These are phyloP conservation scores for Tachina grossa DNA, from an alignment of 2,888 invertebrate species.

Conservation along the genomic window DNA sequence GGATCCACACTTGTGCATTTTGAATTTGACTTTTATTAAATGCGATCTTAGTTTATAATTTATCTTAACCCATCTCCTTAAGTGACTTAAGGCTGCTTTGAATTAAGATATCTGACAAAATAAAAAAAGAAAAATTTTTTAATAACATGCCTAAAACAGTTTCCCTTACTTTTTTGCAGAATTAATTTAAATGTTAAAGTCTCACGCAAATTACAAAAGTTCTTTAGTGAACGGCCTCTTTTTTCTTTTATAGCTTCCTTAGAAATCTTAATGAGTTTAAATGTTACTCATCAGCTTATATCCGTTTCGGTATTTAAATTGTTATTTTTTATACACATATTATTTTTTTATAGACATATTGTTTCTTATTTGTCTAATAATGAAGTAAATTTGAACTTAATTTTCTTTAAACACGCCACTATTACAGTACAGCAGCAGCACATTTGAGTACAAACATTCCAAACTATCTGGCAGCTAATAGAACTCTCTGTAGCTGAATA, in stretches of 20 bases:
- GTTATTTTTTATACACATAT: neutral
- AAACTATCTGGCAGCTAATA: slow-evolving; percentile 12
- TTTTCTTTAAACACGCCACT: slow-evolving; percentile 63
- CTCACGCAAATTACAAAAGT: slow-evolving; percentile 55
- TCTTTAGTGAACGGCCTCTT: neutral
- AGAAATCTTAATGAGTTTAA: slow-evolving; percentile 67
- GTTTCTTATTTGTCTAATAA: slow-evolving; percentile 53
- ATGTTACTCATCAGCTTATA: slow-evolving; percentile 67
- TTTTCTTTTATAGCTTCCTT: slow-evolving; percentile 28
- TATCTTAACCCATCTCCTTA: too few species aligned
- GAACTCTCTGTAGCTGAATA: slow-evolving; percentile 1
- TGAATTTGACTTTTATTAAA: too few species aligned
- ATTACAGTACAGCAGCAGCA: slow-evolving; percentile 13
- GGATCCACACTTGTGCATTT: too few species aligned
- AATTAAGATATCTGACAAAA: too few species aligned
- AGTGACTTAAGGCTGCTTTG: too few species aligned
- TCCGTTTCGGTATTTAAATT: slow-evolving; percentile 43
- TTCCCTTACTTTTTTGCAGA: slow-evolving; percentile 11
- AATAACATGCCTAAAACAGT: neutral
- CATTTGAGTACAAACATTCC: slow-evolving; percentile 7
- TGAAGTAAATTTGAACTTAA: slow-evolving; percentile 64
- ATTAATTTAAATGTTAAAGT: slow-evolving; percentile 52
- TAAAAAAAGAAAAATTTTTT: neutral
- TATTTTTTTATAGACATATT: too few species aligned
- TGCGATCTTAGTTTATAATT: too few species aligned